phyloP scores from a whole-genome alignment of 2,797 vertebrate genomes.

The Enteromius radiatus region DNA sequence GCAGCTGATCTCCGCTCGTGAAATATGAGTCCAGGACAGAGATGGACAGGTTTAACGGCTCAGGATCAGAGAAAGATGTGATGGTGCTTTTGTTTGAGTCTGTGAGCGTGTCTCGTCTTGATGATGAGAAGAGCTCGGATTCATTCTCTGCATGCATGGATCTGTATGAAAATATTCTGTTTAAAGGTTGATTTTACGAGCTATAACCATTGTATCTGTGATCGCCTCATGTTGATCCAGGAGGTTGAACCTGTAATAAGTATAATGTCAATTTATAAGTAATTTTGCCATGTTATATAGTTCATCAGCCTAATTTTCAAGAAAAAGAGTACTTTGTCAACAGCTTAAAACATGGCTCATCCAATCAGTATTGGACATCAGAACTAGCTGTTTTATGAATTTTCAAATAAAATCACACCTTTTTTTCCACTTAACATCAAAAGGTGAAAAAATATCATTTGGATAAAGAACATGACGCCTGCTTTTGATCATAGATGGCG shows the following conservation, averaged over 20 bases:
- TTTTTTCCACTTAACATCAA: background rate
- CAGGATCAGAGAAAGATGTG: background rate
- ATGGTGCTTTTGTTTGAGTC: slow-evolving; percentile 3
- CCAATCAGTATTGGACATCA: background rate
- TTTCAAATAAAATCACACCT: background rate
- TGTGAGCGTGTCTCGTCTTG: background rate
- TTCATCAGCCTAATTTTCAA: background rate
- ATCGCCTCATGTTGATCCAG: background rate
- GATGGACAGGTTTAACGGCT: slow-evolving; percentile 16
- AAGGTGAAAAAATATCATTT: background rate
- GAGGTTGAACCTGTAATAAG: background rate
- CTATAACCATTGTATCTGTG: background rate
- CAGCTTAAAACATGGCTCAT: background rate
- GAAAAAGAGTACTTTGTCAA: background rate
- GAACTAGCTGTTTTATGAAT: background rate
- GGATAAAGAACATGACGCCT: background rate
- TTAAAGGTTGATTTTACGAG: background rate
- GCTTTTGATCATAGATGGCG: background rate
- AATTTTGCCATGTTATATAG: background rate
- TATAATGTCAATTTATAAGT: background rate
- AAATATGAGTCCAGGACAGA: background rate
- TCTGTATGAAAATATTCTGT: background rate
- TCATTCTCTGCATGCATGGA: background rate
- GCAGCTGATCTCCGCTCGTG: background rate
- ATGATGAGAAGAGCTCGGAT: background rate